A percentile compares a stretch with the other conserved stretches of the same genome.
Evolutionary conservation across 2,113 vertebrate species (phyloP).

Genomic region (Seriola aureovittata): DNA sequence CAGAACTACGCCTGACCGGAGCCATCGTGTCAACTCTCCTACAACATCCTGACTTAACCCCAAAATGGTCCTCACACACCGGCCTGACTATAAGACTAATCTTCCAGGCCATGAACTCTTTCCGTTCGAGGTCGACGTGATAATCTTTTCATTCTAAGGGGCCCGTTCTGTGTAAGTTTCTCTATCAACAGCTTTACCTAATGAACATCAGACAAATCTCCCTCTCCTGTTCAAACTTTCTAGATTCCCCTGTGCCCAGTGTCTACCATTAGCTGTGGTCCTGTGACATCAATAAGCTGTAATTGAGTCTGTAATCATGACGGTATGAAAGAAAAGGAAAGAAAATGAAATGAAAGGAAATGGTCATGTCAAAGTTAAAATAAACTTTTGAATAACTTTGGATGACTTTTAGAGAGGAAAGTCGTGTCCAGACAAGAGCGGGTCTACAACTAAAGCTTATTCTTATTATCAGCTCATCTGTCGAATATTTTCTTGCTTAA

Average conservation of each 20-base stretch:
- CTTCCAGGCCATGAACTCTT: constrained; percentile 12
- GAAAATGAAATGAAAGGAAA: neutral
- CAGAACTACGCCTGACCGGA: neutral
- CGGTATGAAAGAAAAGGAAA: neutral
- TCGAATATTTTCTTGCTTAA: too few species aligned
- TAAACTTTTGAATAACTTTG: too few species aligned
- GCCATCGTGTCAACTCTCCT: neutral
- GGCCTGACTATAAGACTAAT: constrained; percentile 25
- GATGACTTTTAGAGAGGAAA: too few species aligned
- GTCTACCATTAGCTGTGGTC: neutral
- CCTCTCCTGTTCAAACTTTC: neutral
- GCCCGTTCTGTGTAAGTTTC: neutral
- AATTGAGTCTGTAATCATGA: neutral
- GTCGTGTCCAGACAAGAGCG: too few species aligned
- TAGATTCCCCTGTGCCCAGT: neutral
- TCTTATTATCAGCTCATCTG: too few species aligned
- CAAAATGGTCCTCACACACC: constrained; percentile 14
- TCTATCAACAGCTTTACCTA: constrained; percentile 1
- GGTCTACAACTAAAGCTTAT: too few species aligned
- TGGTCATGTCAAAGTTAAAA: too few species aligned
- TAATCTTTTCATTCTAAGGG: constrained; percentile 20
- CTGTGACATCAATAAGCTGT: neutral
- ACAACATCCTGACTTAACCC: neutral
- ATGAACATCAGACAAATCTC: neutral
- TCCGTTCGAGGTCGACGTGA: neutral